Base-by-base conservation (phyloP, 2,797 vertebrate genomes). In the Gila robusta region DNA sequence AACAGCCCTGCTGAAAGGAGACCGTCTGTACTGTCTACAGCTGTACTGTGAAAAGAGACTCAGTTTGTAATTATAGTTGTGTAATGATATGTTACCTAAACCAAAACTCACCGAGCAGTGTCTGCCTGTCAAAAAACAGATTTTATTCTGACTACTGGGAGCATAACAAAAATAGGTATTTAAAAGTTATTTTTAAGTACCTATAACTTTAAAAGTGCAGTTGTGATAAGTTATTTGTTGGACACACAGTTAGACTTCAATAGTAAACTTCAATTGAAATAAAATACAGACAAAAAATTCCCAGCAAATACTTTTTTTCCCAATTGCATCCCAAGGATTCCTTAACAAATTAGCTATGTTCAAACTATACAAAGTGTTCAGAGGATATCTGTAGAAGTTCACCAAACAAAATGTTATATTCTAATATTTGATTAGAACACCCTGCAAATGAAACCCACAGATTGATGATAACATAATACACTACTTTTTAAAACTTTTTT, bases 11-110 rank as follows among this genome's bases (percentile, higher is more conserved):
- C 41, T 66, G 56, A 49, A 66, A 32, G 56, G 8, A 70, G 81
- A 37, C 77, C 76, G 21, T n/a, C 85, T 84, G 84, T 87, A 80
- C 90, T 84, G 39, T 86, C 88, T 89, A 87, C 89, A 74, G 64
- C 86, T 89, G 86, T 77, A 87, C 85, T 77, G 74, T 71, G 87
- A 88, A 90, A 84, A 67, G 44, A 67, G 72, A 39, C 35, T 52
- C 16, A 2, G 44, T 77, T 77, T 76, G 59, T 84, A 84, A 84
- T 84, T 77, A 77, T 77, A 28, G 23, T 6, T 84, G 82, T 77
- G 28, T 84, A 67, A 84, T 54, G 44, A 77, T 84, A 26, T 66
- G 44, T 84, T 77, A 67, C 82, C 44, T 44, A 66, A 76, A 52
- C 28, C 41, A 83, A 76, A 66, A 76, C 41, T 67, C 72, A 77